Percentiles rank a stretch among this genome's conserved stretches.
Conservation (phyloP, 2,113 vertebrate species). For the Glareola pratincola region DNA sequence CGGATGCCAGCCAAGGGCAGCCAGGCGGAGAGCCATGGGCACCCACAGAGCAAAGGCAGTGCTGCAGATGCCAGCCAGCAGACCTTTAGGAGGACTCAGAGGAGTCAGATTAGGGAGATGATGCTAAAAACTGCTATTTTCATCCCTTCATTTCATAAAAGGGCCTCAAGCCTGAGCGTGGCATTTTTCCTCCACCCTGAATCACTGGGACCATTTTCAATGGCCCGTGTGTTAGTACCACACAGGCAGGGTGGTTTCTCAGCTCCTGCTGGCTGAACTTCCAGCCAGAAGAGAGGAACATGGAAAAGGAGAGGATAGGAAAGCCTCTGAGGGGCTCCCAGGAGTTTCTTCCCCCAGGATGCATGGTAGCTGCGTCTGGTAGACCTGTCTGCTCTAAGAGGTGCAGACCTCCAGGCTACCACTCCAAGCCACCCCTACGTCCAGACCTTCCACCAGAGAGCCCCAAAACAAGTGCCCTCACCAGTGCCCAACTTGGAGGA, state of each 20-base stretch:
- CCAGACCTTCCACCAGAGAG: background rate
- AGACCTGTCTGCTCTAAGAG: background rate
- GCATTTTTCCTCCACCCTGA: background rate
- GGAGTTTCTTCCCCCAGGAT: background rate
- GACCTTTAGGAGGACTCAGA: background rate
- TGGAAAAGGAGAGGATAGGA: background rate
- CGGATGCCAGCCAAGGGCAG: background rate
- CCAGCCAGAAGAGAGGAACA: background rate
- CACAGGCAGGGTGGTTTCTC: background rate
- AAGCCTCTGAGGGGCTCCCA: background rate
- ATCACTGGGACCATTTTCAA: background rate
- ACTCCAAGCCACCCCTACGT: background rate
- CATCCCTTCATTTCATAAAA: background rate
- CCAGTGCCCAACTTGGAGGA: background rate
- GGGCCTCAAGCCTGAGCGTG: background rate
- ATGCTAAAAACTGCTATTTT: background rate
- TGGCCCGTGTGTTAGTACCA: accelerated
- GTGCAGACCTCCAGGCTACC: background rate
- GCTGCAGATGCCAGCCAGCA: background rate
- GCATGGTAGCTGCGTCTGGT: background rate
- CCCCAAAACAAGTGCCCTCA: background rate
- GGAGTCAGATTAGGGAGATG: background rate
- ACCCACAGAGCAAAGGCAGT: background rate
- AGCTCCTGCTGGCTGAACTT: background rate
- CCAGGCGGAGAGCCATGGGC: background rate